Conservation (phyloP, 2,888 invertebrate species). For the Boloria euphrosyne region DNA sequence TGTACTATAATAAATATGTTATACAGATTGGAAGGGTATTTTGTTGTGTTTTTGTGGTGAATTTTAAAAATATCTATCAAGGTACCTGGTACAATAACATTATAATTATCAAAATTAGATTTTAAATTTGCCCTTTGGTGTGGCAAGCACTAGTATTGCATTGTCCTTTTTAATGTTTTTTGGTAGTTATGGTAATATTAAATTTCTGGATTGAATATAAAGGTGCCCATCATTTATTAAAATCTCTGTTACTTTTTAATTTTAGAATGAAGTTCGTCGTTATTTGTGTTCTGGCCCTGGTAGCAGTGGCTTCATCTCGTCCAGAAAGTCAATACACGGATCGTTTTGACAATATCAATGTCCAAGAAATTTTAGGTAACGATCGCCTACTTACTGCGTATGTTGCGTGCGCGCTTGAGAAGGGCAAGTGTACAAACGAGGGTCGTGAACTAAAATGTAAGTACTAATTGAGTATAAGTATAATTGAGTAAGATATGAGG, state of each 20-base stretch:
- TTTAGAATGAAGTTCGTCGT: constrained; percentile 58
- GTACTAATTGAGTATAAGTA: constrained; percentile 42
- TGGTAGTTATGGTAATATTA: no score
- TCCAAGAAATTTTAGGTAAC: constrained; percentile 85
- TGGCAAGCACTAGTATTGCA: no score
- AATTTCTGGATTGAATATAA: background rate
- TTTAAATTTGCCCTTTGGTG: no score
- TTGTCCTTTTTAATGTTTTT: no score
- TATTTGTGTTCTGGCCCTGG: constrained; percentile 54
- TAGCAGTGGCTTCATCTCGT: constrained; percentile 45
- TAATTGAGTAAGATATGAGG: background rate
- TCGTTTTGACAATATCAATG: constrained; percentile 80
- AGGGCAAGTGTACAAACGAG: constrained; percentile 85
- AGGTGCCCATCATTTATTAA: background rate
- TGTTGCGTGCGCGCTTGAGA: constrained; percentile 84
- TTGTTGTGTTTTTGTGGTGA: no score
- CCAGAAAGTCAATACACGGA: constrained; percentile 75
- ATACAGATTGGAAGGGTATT: no score
- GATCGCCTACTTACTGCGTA: constrained; percentile 84
- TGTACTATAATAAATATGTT: no score
- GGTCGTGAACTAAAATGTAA: constrained; percentile 87
- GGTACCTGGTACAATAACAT: no score
- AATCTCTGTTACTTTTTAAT: constrained; percentile 25
- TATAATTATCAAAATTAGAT: no score
- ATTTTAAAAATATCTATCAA: no score